Base-by-base conservation (phyloP, 2,888 invertebrate species). In the Hybos culiciformis region DNA sequence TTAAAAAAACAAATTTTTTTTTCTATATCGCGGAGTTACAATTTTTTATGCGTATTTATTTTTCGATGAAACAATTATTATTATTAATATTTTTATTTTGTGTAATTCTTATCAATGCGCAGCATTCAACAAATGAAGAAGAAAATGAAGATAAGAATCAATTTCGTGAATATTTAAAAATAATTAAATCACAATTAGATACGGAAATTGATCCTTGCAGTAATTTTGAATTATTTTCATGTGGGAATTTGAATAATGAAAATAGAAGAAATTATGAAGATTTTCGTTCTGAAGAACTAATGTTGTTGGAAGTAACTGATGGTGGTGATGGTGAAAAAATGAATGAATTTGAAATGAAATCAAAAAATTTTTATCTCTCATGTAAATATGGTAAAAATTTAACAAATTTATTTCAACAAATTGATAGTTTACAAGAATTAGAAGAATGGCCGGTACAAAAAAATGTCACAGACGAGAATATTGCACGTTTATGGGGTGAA, bases 311-410 rank as follows among this genome's bases (percentile, higher is more conserved):
- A n/a, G 12, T 19, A 36, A 36, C 19, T n/a, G 36, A 36, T 7
- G 9, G 14, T 21, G 7, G 9, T 21, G 5, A 29, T 29, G n/a
- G n/a, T 29, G n/a, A 29, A 12, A 29, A 29, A 29, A 12, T n/a
- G n/a, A 5, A 12, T n/a, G n/a, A 12, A 29, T 14, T 20, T 36
- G 36, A 36, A 36, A 12, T 36, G 6, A 36, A n/a, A 8, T 20
- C 36, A 19, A 36, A 21, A 21, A 36, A 36, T 19, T 36, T 36
- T 36, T 36, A 36, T 36, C 21, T 36, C 19, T 36, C 36, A 21
- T 36, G 36, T 36, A 36, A 36, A 21, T 20, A 36, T n/a, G 20
- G n/a, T 20, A 12, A 14, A 20, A 36, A 36, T 20, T n/a, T 36
- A 36, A 21, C 19, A 14, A 20, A 36, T n/a, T 7, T 36, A 6